Evolutionary conservation across 2,113 vertebrate species (phyloP), one percentile per base, ranked within the genome.

Genomic region (Sinocyclocheilus maitianheensis): DNA sequence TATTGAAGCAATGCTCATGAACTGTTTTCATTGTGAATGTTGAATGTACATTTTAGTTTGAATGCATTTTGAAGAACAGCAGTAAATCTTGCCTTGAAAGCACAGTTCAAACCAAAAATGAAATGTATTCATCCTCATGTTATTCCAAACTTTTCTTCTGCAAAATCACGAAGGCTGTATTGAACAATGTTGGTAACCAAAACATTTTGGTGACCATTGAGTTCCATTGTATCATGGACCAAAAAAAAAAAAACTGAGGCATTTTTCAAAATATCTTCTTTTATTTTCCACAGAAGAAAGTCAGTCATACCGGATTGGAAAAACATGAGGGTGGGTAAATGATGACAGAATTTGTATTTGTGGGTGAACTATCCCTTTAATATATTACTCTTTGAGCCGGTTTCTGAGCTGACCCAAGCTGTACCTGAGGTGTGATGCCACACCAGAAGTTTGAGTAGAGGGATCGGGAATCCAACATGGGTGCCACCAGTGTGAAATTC

Each of bases 361-460:
- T 48, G 46, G 11, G 11, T 48, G 46, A 12, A 12, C 43, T 48
- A 48, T 48, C 46, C 8, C 71, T 40, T 75, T 34, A 30, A 30
- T 18, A 34, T 34, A 34, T 4, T 34, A 26, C 46, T 30, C 22
- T n/a, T 13, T 76, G 7, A 30, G 76, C 55, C 14, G 2, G 43
- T 43, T 43, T 43, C 43, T 78, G n/a, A 48, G 48, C 6, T 18
- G 13, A 26, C 5, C 5, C 2, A 6, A 26, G n/a, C 5, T 76
- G 69, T 92, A 95, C 98, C 97, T 99, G 97, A 10, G 98, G 96
- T 4, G 97, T 98, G 91, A 99, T 97, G 90, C 97, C 98, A 69
- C 98, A 98, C 98, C 98, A 99, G 95, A 97, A 99, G 93, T 99
- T 99, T 48, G 98, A 99, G 92, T 99, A 99, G 22, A 98, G 95